Evolutionary conservation across 2,888 invertebrate genomes (phyloP).

Genomic region (Cerceris ruficornis): DNA sequence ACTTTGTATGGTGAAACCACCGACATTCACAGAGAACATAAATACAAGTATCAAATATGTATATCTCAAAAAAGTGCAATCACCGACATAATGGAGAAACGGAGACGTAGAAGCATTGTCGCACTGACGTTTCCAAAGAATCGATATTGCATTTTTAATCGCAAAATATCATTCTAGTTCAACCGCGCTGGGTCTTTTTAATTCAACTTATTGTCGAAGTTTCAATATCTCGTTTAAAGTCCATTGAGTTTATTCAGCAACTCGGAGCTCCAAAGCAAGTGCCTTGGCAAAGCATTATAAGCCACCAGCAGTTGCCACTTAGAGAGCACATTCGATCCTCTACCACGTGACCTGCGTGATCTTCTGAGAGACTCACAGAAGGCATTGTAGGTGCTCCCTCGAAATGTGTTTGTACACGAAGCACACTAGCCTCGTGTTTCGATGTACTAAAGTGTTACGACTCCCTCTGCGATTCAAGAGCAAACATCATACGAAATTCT

Average conservation of each 20-base stretch:
- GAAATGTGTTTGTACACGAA: slow-evolving; percentile 23
- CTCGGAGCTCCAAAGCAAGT: slow-evolving; percentile 23
- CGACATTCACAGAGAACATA: too few species aligned
- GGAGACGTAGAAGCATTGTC: background rate
- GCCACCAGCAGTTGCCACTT: slow-evolving; percentile 45
- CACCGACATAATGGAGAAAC: background rate
- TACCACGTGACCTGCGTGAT: slow-evolving; percentile 37
- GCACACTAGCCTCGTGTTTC: background rate
- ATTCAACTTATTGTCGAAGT: slow-evolving; percentile 24
- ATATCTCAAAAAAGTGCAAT: background rate
- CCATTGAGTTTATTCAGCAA: slow-evolving; percentile 51
- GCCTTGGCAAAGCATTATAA: slow-evolving; percentile 42
- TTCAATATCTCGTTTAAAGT: slow-evolving; percentile 36
- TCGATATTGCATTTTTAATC: background rate
- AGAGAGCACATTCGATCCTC: slow-evolving; percentile 34
- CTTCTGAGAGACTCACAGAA: slow-evolving; percentile 33
- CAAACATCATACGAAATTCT: too few species aligned
- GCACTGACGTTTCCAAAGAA: slow-evolving; percentile 8
- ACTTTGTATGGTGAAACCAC: too few species aligned
- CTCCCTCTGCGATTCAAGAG: too few species aligned
- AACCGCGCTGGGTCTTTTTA: slow-evolving; percentile 8
- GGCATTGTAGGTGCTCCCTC: slow-evolving; percentile 34
- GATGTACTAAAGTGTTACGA: background rate
- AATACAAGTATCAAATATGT: too few species aligned
- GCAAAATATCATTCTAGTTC: too few species aligned